These are phyloP conservation scores for Semicossyphus pulcher DNA, from an alignment of 2,113 vertebrate species.

Conservation along the genomic window DNA sequence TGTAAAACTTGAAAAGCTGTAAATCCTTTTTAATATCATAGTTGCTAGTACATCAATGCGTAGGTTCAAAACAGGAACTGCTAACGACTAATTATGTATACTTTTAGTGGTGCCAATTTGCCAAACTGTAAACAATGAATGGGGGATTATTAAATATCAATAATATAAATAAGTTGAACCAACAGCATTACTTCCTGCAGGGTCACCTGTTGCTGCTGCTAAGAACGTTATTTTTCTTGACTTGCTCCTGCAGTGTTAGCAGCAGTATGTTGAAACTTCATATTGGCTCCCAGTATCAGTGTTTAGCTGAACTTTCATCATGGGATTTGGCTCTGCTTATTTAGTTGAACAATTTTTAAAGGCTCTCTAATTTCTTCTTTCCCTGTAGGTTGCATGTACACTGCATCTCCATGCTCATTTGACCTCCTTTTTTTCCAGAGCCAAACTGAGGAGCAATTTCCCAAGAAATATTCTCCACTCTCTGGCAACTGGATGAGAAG, in stretches of 20 bases:
- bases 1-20: too few relatives aligned
- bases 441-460: conserved; percentile 54
- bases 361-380: conserved; percentile 45
- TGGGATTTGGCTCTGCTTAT: conserved; percentile 66
- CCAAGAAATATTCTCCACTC: conserved; percentile 63
- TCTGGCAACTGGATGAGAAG: conserved; percentile 81
- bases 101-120: too few relatives aligned
- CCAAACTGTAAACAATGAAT: too few relatives aligned
- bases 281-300: conserved; percentile 73
- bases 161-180: conserved; percentile 67
- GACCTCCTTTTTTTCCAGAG: conserved; percentile 54
- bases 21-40: too few relatives aligned
- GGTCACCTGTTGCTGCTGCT: conserved; percentile 71
- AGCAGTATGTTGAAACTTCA: conserved; percentile 60
- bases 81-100: too few relatives aligned
- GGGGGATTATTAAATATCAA: too few relatives aligned
- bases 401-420: conserved; percentile 37
- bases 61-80: too few relatives aligned
- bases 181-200: conserved; percentile 65
- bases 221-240: conserved; percentile 23
- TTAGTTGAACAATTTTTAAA: conserved; percentile 82
- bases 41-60: too few relatives aligned
- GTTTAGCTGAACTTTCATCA: conserved; percentile 59
- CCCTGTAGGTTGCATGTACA: conserved; percentile 28
- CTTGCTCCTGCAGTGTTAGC: conserved; percentile 37